A percentile compares a stretch with the other conserved stretches of the same genome.
These are phyloP conservation scores for Garrulus glandarius DNA, from an alignment of 2,797 vertebrate genomes.

Conservation along the genomic window DNA sequence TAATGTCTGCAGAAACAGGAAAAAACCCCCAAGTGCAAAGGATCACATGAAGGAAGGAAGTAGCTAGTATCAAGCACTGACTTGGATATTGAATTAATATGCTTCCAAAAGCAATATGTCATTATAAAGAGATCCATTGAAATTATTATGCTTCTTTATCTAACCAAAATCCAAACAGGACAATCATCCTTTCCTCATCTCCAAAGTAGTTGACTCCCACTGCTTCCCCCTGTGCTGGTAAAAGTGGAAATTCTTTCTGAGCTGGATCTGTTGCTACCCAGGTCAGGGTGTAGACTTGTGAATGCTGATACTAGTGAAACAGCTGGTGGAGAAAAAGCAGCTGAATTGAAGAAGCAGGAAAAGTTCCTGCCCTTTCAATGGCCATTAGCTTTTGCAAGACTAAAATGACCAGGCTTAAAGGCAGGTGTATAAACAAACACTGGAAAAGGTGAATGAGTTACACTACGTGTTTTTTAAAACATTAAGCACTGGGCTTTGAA, in stretches of 20 bases:
- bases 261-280: not conserved
- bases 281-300: too few species aligned
- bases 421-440: not conserved
- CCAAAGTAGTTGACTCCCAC: not conserved
- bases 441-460: not conserved
- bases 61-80: not conserved
- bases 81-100: not conserved
- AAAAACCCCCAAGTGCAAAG: not conserved
- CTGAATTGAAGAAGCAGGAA: not conserved
- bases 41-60: not conserved
- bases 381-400: not conserved
- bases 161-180: not conserved
- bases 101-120: not conserved
- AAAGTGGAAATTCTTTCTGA: not conserved
- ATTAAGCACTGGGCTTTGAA: not conserved
- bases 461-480: not conserved
- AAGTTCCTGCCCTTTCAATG: not conserved
- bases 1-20: not conserved
- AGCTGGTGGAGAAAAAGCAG: not conserved
- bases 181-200: not conserved
- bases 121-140: not conserved
- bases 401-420: not conserved
- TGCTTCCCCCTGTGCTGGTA: not conserved
- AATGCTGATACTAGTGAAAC: not conserved
- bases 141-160: not conserved